Percentiles rank a stretch among this genome's conserved stretches.
These are phyloP conservation scores for Elysia chlorotica DNA, from an alignment of 1,140 invertebrate genomes.

Conservation along the genomic window DNA sequence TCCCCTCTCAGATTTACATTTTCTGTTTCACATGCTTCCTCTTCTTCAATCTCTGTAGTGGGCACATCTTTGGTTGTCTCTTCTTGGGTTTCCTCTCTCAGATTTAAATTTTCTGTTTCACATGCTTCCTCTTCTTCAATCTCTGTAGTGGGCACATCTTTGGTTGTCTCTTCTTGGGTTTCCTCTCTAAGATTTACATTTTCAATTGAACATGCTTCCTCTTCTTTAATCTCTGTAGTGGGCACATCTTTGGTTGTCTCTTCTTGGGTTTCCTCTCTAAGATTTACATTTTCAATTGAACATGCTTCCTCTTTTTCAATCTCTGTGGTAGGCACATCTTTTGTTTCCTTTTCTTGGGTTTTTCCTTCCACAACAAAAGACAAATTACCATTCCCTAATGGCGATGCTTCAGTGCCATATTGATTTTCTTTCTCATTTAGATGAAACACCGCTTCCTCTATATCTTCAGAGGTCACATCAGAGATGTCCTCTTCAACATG, in stretches of 20 bases:
- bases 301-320: background rate
- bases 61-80: background rate
- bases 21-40: conserved; percentile 10
- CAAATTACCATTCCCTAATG: too few species aligned
- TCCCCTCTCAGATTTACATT: background rate
- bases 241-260: background rate
- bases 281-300: background rate
- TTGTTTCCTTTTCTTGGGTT: background rate
- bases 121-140: background rate
- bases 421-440: background rate
- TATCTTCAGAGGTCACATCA: background rate
- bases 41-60: background rate
- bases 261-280: background rate
- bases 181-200: background rate
- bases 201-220: background rate
- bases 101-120: background rate
- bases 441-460: background rate
- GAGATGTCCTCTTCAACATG: background rate
- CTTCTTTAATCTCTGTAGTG: background rate
- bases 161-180: background rate
- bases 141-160: background rate
- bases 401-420: too few species aligned
- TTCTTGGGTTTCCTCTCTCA: background rate
- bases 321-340: background rate
- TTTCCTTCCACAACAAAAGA: too few species aligned